A percentile compares a stretch with the other conserved stretches of the same genome.
Evolutionary conservation across 2,797 vertebrate species (phyloP).

Genomic region (Pseudomugil gertrudae): DNA sequence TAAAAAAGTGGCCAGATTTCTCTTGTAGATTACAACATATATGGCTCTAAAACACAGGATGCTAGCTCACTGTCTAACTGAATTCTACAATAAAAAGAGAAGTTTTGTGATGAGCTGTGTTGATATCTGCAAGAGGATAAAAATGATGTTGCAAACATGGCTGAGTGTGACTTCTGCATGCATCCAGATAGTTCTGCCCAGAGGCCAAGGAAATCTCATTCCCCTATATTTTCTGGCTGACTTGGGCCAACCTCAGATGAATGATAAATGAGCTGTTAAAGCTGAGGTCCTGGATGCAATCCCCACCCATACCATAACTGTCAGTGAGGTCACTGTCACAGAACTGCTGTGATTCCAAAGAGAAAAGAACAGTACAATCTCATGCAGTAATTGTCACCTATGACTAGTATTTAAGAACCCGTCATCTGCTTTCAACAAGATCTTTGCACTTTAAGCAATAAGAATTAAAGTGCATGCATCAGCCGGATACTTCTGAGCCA

Average conservation of each 20-base stretch:
- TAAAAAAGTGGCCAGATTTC: conserved; percentile 29
- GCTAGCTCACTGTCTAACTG: conserved; percentile 31
- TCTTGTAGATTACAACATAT: conserved; percentile 30
- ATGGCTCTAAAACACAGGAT: conserved; percentile 17
- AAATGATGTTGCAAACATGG: conserved; percentile 53
- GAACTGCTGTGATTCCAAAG: conserved; percentile 32
- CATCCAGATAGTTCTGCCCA: conserved; percentile 50
- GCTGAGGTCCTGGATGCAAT: conserved; percentile 48
- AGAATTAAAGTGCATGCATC: conserved; percentile 16
- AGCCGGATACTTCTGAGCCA: background rate
- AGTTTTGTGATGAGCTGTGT: conserved; percentile 38
- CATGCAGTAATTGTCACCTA: background rate
- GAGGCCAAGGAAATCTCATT: conserved; percentile 69
- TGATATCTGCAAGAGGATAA: conserved; percentile 57
- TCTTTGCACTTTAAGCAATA: conserved; percentile 19
- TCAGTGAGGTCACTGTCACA: conserved; percentile 35
- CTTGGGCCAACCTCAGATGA: conserved; percentile 59
- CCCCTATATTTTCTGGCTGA: conserved; percentile 56
- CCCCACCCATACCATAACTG: conserved; percentile 46
- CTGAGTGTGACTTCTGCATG: conserved; percentile 45
- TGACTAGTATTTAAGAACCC: background rate
- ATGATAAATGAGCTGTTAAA: conserved; percentile 69
- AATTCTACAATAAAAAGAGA: conserved; percentile 28
- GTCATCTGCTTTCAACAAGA: conserved; percentile 9
- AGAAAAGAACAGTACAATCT: conserved; percentile 13